phyloP scores from a whole-genome alignment of 2,113 vertebrate species.

The Python bivittatus region DNA sequence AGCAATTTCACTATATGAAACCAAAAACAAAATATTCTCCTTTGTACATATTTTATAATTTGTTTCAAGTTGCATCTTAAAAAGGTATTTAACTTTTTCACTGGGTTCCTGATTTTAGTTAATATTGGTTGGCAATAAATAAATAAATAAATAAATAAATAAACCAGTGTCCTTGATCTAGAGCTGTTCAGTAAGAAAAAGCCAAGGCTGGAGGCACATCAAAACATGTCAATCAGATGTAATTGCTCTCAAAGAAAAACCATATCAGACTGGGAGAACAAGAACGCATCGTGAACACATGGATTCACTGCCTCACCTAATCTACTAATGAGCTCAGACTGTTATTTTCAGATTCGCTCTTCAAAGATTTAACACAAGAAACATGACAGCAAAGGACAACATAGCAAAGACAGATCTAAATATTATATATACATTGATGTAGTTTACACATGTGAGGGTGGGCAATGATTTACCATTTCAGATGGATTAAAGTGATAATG shows the following conservation, averaged over 20 bases:
- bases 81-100: conserved; percentile 73
- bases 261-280: conserved; percentile 74
- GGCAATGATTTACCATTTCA: background rate
- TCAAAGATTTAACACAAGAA: conserved; percentile 72
- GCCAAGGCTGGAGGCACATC: conserved; percentile 78
- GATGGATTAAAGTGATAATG: conserved; percentile 21
- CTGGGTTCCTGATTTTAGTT: conserved; percentile 75
- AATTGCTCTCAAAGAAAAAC: conserved; percentile 89
- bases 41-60: conserved; percentile 81
- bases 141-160: background rate
- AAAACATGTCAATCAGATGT: conserved; percentile 91
- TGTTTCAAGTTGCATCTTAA: conserved; percentile 73
- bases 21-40: conserved; percentile 59
- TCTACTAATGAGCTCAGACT: conserved; percentile 89
- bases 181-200: conserved; percentile 71
- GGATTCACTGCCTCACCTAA: conserved; percentile 88
- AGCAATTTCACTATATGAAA: conserved; percentile 55
- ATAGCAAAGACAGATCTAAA: conserved; percentile 56
- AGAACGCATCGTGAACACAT: conserved; percentile 77
- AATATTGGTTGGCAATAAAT: conserved; percentile 65
- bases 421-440: conserved; percentile 27
- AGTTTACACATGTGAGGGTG: background rate
- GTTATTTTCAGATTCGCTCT: conserved; percentile 82
- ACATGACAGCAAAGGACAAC: conserved; percentile 84
- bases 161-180: conserved; percentile 79